phyloP scores from a whole-genome alignment of 2,113 vertebrate species.

The Sturnus vulgaris region DNA sequence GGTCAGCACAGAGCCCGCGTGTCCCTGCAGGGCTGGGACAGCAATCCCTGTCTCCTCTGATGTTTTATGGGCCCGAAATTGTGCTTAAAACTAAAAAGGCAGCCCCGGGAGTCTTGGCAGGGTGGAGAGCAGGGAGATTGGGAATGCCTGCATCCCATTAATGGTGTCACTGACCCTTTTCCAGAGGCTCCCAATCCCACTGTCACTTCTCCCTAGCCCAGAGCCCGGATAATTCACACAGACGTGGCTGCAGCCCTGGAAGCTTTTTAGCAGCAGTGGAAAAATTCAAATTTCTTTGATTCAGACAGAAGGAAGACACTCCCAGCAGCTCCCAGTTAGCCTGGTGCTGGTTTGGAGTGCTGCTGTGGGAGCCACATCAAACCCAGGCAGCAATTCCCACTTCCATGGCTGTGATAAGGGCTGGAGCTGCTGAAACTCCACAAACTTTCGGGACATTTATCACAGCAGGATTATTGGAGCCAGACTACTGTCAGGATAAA shows the following conservation, averaged over 20 bases:
- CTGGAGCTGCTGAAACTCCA: conserved; percentile 25
- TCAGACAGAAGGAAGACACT: fast-evolving
- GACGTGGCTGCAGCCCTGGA: background rate
- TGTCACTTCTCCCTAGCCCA: background rate
- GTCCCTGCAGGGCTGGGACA: background rate
- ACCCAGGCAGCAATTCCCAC: background rate
- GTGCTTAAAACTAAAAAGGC: background rate
- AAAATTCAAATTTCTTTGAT: background rate
- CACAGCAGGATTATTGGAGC: conserved; percentile 22
- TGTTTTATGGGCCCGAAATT: conserved; percentile 26
- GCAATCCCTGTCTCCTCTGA: background rate
- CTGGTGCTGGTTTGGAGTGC: background rate
- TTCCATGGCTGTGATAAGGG: background rate
- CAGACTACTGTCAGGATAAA: conserved; percentile 56
- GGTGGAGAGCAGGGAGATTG: background rate
- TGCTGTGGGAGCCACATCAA: conserved; percentile 24
- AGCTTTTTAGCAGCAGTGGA: background rate
- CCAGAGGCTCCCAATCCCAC: background rate
- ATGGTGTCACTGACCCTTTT: conserved; percentile 33
- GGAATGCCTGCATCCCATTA: conserved; percentile 45
- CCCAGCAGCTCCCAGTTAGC: background rate
- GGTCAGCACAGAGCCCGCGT: background rate
- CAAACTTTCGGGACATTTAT: conserved; percentile 44
- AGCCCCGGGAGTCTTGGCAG: conserved; percentile 33
- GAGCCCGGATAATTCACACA: background rate